A percentile compares a stretch with the other conserved stretches of the same genome.
phyloP scores from a whole-genome alignment of 2,888 invertebrate genomes.

The Drosophila diplacantha region DNA sequence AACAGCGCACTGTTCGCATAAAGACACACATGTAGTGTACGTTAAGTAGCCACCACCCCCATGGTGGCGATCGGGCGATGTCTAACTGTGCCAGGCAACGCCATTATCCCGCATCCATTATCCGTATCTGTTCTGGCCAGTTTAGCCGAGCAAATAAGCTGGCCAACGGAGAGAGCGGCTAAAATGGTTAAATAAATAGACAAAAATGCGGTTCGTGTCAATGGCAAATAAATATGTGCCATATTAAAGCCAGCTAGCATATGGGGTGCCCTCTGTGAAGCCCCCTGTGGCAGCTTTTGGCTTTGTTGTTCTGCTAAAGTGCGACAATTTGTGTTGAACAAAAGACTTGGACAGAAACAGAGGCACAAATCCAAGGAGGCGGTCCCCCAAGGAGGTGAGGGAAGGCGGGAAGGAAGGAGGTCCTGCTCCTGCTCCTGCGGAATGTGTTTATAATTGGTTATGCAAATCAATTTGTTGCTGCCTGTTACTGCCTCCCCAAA shows the following conservation, averaged over 20 bases:
- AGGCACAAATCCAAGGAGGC: slow-evolving; percentile 20
- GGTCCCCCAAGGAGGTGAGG: neutral
- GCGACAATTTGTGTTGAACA: slow-evolving; percentile 63
- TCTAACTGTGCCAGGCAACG: slow-evolving; percentile 11
- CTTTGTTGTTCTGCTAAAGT: slow-evolving; percentile 45
- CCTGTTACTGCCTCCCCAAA: slow-evolving; percentile 24
- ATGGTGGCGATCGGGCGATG: slow-evolving; percentile 16
- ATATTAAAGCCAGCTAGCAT: neutral
- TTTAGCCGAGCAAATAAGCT: slow-evolving; percentile 43
- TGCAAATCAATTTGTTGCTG: slow-evolving; percentile 69
- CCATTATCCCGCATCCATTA: slow-evolving; percentile 15
- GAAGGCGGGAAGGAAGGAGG: neutral
- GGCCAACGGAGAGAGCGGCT: neutral
- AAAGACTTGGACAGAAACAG: slow-evolving; percentile 33
- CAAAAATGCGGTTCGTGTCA: slow-evolving; percentile 44
- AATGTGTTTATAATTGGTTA: slow-evolving; percentile 74
- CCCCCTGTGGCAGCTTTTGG: neutral
- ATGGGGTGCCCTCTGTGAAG: neutral
- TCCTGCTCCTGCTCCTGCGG: slow-evolving; percentile 30
- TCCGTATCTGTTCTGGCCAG: slow-evolving; percentile 19
- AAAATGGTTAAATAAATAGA: slow-evolving; percentile 25
- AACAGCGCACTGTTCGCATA: slow-evolving; percentile 8
- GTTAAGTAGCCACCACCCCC: slow-evolving; percentile 4
- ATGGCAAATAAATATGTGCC: slow-evolving; percentile 32
- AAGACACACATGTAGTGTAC: slow-evolving; percentile 2